These are phyloP conservation scores for Pseudoips prasinana DNA, from an alignment of 2,888 invertebrate species.

Conservation along the genomic window DNA sequence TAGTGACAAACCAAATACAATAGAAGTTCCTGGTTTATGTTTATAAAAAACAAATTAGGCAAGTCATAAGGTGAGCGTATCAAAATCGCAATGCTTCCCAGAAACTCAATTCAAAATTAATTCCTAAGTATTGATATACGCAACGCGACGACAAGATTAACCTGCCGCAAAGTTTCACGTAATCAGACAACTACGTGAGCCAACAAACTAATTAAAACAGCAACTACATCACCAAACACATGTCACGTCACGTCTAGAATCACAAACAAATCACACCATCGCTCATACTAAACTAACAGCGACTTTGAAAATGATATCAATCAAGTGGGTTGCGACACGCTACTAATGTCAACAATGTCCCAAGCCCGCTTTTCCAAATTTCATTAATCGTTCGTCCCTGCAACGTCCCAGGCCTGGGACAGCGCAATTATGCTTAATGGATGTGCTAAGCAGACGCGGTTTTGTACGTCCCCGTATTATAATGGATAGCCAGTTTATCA, in stretches of 20 bases:
- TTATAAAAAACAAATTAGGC: too few relatives aligned
- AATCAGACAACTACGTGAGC: too few relatives aligned
- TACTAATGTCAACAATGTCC: constrained; percentile 34
- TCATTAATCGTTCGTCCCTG: constrained; percentile 31
- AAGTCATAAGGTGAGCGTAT: too few relatives aligned
- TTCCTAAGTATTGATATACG: too few relatives aligned
- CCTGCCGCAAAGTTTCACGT: too few relatives aligned
- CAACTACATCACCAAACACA: too few relatives aligned
- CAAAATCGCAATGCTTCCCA: too few relatives aligned
- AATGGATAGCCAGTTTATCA: constrained; percentile 37
- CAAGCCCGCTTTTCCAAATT: constrained; percentile 30
- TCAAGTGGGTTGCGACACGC: constrained; percentile 29
- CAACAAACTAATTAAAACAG: not conserved
- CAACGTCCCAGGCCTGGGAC: constrained; percentile 23
- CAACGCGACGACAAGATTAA: too few relatives aligned
- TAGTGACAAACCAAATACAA: too few relatives aligned
- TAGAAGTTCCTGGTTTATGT: too few relatives aligned
- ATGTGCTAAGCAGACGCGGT: constrained; percentile 40
- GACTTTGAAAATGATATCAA: constrained; percentile 30
- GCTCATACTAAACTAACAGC: constrained; percentile 19
- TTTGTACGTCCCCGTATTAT: constrained; percentile 27
- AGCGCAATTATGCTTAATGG: constrained; percentile 40
- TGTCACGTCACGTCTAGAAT: too few relatives aligned
- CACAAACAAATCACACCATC: constrained; percentile 24
- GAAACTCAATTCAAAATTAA: too few relatives aligned